Conservation (phyloP, 2,797 vertebrate genomes). For the Telmatherina bonti region DNA sequence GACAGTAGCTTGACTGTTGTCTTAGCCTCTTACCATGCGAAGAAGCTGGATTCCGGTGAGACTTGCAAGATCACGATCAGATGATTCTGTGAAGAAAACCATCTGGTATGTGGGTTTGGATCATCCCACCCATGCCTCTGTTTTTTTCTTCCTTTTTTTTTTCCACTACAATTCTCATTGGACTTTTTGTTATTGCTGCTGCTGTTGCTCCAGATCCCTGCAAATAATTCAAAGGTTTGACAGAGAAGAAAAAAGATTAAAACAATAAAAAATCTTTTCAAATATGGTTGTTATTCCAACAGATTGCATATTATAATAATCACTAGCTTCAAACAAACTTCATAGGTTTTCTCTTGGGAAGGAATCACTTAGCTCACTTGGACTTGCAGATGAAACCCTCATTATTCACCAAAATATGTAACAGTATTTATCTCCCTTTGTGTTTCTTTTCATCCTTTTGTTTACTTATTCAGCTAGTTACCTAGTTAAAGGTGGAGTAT, state of each 20-base stretch:
- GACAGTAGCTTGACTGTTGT: background rate
- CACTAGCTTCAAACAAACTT: too few relatives aligned
- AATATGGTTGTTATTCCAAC: background rate
- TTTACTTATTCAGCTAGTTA: too few relatives aligned
- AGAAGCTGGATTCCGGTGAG: background rate
- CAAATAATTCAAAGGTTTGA: too few relatives aligned
- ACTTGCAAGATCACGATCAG: background rate
- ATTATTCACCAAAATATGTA: background rate
- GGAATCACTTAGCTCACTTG: background rate
- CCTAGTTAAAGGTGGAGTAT: too few relatives aligned
- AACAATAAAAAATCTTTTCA: background rate
- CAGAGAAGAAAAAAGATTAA: too few relatives aligned
- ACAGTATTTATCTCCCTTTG: too few relatives aligned
- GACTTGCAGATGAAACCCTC: background rate
- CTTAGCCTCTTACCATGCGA: background rate
- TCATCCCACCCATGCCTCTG: background rate
- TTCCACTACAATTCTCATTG: too few relatives aligned
- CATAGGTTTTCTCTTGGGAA: too few relatives aligned
- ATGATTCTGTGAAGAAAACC: background rate
- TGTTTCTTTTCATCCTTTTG: too few relatives aligned
- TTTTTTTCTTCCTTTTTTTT: background rate
- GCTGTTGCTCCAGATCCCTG: too few relatives aligned
- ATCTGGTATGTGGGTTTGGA: background rate
- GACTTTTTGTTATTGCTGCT: too few relatives aligned
- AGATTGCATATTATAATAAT: too few relatives aligned